Evolutionary conservation across 2,888 invertebrate genomes (phyloP), one percentile per base, ranked within the genome.

Genomic region (Synanthedon myopaeformis): DNA sequence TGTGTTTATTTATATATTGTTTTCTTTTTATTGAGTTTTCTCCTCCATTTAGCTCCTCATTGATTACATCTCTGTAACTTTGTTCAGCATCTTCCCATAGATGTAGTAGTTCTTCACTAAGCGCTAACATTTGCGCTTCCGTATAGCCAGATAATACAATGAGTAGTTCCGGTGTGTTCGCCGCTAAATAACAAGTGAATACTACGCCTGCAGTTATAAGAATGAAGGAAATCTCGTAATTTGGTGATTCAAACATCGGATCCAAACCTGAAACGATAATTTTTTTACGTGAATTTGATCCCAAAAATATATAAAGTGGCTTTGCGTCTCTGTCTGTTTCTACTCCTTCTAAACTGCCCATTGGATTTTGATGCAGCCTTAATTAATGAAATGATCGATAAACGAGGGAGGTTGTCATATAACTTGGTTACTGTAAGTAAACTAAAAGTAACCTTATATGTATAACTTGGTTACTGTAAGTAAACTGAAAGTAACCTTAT

Each of bases 231-330:
- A 79, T 63, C 57, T 80, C 76, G 52, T 69, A 79, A 58, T 79
- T 74, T 2, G 80, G 79, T 4, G 74, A 63, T 53, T 74, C 67
- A 2, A 61, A 58, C 64, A 72, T 73, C 8, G 80, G 80, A 41
- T 78, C 74, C 2, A 79, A 57, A 57, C 80, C 80, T 80, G 67
- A 13, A 55, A 60, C 2, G 19, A 19, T 19, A 19, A 19, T 1
- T 1, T 17, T 19, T 19, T 19, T 0, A 0, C 0, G 19, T 19
- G 19, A 19, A 19, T 19, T 19, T 3, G 3, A 19, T 3, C 19
- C 19, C 2, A 19, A 19, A 19, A 19, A 19, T 19, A 19, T 19
- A 19, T 19, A 19, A 19, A 19, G 3, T 19, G 0, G 19, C 19
- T 19, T 3, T 3, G 3, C 3, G 2, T 3, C 19, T 19, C 19